Evolutionary conservation across 2,797 vertebrate genomes (phyloP), one percentile per base, ranked within the genome.

Genomic region (Xiphorhynchus erythropygius): DNA sequence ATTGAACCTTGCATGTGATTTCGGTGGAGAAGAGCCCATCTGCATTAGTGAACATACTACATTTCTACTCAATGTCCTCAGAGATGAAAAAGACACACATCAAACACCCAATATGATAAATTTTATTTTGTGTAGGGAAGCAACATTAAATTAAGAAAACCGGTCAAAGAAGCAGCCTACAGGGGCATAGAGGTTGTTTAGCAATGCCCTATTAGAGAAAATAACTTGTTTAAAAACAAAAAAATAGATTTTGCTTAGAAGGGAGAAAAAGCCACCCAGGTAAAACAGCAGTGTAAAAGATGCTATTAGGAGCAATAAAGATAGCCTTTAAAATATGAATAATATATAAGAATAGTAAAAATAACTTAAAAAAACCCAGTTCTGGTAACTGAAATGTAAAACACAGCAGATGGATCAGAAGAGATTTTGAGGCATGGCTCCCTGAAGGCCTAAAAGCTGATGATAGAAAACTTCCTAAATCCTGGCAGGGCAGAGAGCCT

Each of bases 261-360:
- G 8, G 4, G 5, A 5, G 4, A n/a, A 83, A 10, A 39, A 35
- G 6, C 2, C 6, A 6, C 11, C 12, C 6, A 44, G 16, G 19
- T 76, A 41, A 80, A 67, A 55, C 1, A 53, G 5, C 1, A 7
- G 7, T 22, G 21, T 56, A 46, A 89, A 75, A 60, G 6, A 28
- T 59, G 11, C 2, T 35, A 4, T 49, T 44, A 56, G 22, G 21
- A 67, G 7, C 21, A 37, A 41, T n/a, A 50, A 64, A 53, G 11
- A 14, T 5, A 14, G 21, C 5, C 3, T 37, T 57, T 57, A 65
- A 87, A 73, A 33, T 12, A 11, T 27, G 18, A 69, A 17, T 62
- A 25, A n/a, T 25, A 37, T 2, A 2, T 27, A 47, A 52, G 7
- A 86, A 78, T 30, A 10, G 9, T 33, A 55, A 50, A 59, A 44